Evolutionary conservation across 2,888 invertebrate genomes (phyloP).

Genomic region (Itoplectis maculator): DNA sequence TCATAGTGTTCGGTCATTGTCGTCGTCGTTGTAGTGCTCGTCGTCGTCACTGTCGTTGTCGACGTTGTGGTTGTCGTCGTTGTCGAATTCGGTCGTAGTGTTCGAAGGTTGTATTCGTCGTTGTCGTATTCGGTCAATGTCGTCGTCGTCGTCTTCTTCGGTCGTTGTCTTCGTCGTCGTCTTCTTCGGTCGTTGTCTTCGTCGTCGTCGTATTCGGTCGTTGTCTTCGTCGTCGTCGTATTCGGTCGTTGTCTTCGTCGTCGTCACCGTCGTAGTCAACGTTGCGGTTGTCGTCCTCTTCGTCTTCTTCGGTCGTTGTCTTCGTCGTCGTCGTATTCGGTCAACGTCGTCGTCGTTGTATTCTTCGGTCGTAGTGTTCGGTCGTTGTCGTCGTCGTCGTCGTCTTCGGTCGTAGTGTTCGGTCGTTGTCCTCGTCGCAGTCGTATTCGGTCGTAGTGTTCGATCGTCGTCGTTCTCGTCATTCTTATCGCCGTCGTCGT

Average conservation of each 20-base stretch:
- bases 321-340: neutral
- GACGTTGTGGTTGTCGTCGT: neutral
- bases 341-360: neutral
- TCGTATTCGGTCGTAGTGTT: neutral
- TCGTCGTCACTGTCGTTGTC: conserved; percentile 11
- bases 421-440: conserved; percentile 1
- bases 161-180: neutral
- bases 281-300: conserved; percentile 8
- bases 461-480: conserved; percentile 3
- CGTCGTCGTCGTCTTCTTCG: neutral
- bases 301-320: conserved; percentile 5
- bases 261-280: conserved; percentile 5
- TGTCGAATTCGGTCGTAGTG: neutral
- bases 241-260: conserved; percentile 3
- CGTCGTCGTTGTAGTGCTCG: conserved; percentile 1
- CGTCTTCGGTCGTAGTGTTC: neutral
- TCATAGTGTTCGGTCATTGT: neutral
- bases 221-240: neutral
- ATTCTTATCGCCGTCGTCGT: neutral
- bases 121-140: conserved; percentile 3
- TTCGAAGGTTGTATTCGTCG: neutral
- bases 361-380: neutral
- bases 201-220: neutral
- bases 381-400: conserved; percentile 11
- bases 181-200: neutral